Conservation (phyloP, 35 echinoderm and acorn worm genomes). For the Ophioderma brevispina region DNA sequence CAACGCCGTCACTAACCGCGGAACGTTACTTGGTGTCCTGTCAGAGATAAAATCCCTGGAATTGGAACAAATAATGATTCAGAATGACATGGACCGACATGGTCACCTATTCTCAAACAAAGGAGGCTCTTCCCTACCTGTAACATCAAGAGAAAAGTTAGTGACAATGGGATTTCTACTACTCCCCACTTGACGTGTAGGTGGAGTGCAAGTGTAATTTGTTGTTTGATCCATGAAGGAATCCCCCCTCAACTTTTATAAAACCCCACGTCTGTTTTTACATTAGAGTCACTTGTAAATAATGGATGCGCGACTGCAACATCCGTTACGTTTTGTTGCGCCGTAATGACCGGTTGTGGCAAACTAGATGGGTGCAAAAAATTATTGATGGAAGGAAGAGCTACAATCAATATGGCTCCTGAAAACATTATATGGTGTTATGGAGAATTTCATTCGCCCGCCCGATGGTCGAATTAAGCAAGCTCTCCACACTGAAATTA, state of each 20-base stretch:
- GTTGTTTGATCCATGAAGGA: neutral
- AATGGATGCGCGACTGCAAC: constrained; percentile 18
- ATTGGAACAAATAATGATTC: constrained; percentile 14
- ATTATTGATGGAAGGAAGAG: neutral
- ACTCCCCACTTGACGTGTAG: constrained; percentile 36
- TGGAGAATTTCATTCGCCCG: constrained; percentile 53
- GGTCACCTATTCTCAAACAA: constrained; percentile 43
- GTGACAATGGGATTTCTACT: constrained; percentile 38
- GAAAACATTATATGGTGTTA: constrained; percentile 66
- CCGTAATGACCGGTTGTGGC: constrained; percentile 29
- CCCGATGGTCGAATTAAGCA: constrained; percentile 1
- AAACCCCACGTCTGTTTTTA: too few species aligned
- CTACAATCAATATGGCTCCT: neutral
- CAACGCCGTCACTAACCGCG: neutral
- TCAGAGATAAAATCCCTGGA: neutral
- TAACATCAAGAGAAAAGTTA: constrained; percentile 63
- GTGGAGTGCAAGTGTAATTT: too few species aligned
- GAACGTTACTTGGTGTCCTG: constrained; percentile 43
- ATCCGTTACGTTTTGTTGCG: neutral
- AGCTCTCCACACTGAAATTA: constrained; percentile 20
- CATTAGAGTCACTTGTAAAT: neutral
- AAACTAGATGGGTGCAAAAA: constrained; percentile 44
- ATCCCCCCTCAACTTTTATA: too few species aligned
- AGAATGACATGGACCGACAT: constrained; percentile 29
- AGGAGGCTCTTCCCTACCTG: constrained; percentile 55